Conservation (phyloP, 1,140 invertebrate species). For the Drosophila funebris region DNA sequence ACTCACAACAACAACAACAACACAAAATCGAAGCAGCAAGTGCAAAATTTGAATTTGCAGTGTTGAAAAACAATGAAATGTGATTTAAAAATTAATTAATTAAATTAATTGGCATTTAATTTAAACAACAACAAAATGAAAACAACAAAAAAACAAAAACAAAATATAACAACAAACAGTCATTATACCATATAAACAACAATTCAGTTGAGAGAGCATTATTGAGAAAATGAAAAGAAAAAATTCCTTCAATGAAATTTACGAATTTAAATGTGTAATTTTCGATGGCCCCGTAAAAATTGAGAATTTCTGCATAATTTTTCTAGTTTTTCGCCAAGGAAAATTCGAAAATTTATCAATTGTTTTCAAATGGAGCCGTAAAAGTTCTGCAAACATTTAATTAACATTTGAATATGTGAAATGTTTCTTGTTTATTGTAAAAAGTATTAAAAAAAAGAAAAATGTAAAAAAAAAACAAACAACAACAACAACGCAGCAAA, state of each 20-base stretch:
- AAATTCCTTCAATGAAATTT: slow-evolving; percentile 81
- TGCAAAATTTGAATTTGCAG: slow-evolving; percentile 66
- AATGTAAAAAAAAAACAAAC: slow-evolving; percentile 35
- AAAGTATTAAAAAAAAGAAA: slow-evolving; percentile 69
- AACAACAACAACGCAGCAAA: slow-evolving; percentile 38
- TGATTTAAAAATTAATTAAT: slow-evolving; percentile 83
- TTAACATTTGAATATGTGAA: slow-evolving; percentile 49
- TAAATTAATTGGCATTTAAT: slow-evolving; percentile 83
- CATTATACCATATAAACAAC: slow-evolving; percentile 74
- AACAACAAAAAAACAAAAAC: slow-evolving; percentile 38
- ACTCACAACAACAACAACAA: slow-evolving; percentile 52
- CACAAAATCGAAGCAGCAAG: slow-evolving; percentile 67
- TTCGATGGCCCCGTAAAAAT: slow-evolving; percentile 40
- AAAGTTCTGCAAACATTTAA: slow-evolving; percentile 36
- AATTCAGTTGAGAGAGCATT: slow-evolving; percentile 70
- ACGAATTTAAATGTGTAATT: slow-evolving; percentile 79
- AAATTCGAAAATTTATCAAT: slow-evolving; percentile 26
- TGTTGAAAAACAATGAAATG: slow-evolving; percentile 83
- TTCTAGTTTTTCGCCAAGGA: slow-evolving; percentile 6
- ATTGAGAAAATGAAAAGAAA: slow-evolving; percentile 14
- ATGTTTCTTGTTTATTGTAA: slow-evolving; percentile 69
- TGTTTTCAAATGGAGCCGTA: slow-evolving; percentile 14
- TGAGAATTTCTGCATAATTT: slow-evolving; percentile 15
- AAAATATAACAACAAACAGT: slow-evolving; percentile 73
- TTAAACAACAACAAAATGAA: slow-evolving; percentile 56